These are phyloP conservation scores for Drosophila truncata DNA, from an alignment of 1,140 invertebrate genomes.

Conservation along the genomic window DNA sequence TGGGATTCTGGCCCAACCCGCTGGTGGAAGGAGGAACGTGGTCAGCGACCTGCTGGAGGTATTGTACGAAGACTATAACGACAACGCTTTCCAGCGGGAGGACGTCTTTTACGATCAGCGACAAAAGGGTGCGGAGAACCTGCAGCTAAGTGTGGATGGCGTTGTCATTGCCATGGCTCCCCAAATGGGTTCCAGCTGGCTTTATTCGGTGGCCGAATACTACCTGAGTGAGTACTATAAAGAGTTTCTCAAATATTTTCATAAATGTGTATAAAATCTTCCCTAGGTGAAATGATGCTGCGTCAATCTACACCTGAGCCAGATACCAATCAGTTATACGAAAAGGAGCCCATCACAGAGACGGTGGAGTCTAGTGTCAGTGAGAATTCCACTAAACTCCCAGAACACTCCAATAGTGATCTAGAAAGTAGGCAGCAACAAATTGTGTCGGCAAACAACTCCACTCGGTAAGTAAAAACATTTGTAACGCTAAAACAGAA, in stretches of 20 bases:
- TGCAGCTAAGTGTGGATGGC: slow-evolving; percentile 71
- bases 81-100: slow-evolving; percentile 65
- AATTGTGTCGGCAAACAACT: slow-evolving; percentile 15
- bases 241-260: neutral
- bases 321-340: slow-evolving; percentile 29
- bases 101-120: slow-evolving; percentile 77
- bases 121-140: slow-evolving; percentile 76
- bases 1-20: slow-evolving; percentile 18
- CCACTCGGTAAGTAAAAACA: slow-evolving; percentile 41
- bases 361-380: neutral
- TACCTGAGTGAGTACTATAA: slow-evolving; percentile 44
- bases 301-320: slow-evolving; percentile 18
- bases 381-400: slow-evolving; percentile 28
- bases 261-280: neutral
- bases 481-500: neutral
- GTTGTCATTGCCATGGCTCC: slow-evolving; percentile 66
- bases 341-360: slow-evolving; percentile 18
- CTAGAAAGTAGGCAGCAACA: slow-evolving; percentile 61
- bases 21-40: slow-evolving; percentile 37
- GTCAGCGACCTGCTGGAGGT: slow-evolving; percentile 61
- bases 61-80: slow-evolving; percentile 66
- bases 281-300: slow-evolving; percentile 27
- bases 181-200: slow-evolving; percentile 40
- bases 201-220: slow-evolving; percentile 48
- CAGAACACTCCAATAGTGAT: slow-evolving; percentile 43